Evolutionary conservation across 2,888 invertebrate genomes (phyloP).

Genomic region (Rhagophthalmus giganteus): DNA sequence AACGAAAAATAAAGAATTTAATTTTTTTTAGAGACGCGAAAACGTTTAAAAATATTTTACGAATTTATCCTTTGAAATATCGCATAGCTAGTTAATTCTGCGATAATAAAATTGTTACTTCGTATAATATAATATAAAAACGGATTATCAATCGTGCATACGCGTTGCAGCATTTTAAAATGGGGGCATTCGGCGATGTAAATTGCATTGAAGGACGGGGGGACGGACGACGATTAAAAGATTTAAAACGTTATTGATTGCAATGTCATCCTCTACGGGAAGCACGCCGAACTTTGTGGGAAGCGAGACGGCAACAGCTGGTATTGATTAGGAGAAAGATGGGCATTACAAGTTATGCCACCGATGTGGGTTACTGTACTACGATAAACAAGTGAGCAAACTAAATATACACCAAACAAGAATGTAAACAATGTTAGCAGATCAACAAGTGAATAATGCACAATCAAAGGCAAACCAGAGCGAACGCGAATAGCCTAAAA

Average conservation of each 20-base stretch:
- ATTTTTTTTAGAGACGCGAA: too few relatives aligned
- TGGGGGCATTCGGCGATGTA: too few relatives aligned
- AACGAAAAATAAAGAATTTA: too few relatives aligned
- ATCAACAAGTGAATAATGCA: constrained; percentile 21
- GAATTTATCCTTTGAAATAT: too few relatives aligned
- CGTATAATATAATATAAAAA: too few relatives aligned
- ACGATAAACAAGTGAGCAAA: constrained; percentile 6
- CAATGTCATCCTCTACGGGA: constrained; percentile 6
- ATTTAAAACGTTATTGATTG: constrained; percentile 24
- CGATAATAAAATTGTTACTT: too few relatives aligned
- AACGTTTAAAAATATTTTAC: too few relatives aligned
- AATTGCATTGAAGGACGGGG: too few relatives aligned
- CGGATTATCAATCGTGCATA: too few relatives aligned
- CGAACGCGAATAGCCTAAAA: constrained; percentile 10
- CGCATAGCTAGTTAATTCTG: too few relatives aligned
- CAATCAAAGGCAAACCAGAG: constrained; percentile 7
- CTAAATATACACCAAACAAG: constrained; percentile 5
- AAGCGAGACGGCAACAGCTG: constrained; percentile 11
- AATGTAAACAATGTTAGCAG: constrained; percentile 20
- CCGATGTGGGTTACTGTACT: background rate
- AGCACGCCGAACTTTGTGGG: background rate
- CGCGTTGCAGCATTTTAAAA: too few relatives aligned
- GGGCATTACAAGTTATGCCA: background rate
- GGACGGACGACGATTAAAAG: too few relatives aligned
- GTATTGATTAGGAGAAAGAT: constrained; percentile 21